Conservation (phyloP, 2,113 vertebrate genomes). For the Etheostoma spectabile region DNA sequence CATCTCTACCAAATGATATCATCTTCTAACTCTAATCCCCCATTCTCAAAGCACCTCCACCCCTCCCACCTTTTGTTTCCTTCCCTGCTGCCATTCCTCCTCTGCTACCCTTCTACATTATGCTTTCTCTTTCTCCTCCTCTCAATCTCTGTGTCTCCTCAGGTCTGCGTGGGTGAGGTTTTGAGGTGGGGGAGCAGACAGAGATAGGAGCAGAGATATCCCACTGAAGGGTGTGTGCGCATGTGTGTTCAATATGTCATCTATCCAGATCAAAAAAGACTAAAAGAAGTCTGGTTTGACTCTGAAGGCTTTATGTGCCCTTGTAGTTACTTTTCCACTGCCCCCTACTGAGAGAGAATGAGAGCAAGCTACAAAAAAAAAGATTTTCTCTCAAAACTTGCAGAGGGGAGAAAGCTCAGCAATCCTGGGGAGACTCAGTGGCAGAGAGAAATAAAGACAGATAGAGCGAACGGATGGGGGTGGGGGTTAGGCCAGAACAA, state of each 20-base stretch:
- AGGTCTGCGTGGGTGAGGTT: slow-evolving; percentile 68
- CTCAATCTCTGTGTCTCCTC: slow-evolving; percentile 52
- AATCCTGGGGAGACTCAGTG: slow-evolving; percentile 57
- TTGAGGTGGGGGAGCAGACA: slow-evolving; percentile 58
- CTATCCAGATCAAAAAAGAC: slow-evolving; percentile 73
- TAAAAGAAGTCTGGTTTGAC: slow-evolving; percentile 76
- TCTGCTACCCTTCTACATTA: slow-evolving; percentile 29
- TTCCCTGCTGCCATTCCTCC: slow-evolving; percentile 42
- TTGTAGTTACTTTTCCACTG: slow-evolving; percentile 77
- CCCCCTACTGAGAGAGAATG: slow-evolving; percentile 70
- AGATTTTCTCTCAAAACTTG: slow-evolving; percentile 64
- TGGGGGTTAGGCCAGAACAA: slow-evolving; percentile 35
- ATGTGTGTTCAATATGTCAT: slow-evolving; percentile 71
- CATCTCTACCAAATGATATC: slow-evolving; percentile 84
- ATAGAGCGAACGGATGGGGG: slow-evolving; percentile 7
- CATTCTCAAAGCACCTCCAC: slow-evolving; percentile 56
- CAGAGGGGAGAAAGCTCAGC: slow-evolving; percentile 63
- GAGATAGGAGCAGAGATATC: slow-evolving; percentile 54
- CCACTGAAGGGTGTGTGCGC: slow-evolving; percentile 54
- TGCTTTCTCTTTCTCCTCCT: slow-evolving; percentile 23
- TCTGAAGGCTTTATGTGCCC: slow-evolving; percentile 75
- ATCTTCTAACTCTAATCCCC: slow-evolving; percentile 77
- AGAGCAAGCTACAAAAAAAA: slow-evolving; percentile 47
- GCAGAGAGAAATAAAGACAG: slow-evolving; percentile 58
- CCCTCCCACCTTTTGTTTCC: slow-evolving; percentile 53